phyloP scores from a whole-genome alignment of 2,113 vertebrate genomes.

The Notarius quadriscutis region DNA sequence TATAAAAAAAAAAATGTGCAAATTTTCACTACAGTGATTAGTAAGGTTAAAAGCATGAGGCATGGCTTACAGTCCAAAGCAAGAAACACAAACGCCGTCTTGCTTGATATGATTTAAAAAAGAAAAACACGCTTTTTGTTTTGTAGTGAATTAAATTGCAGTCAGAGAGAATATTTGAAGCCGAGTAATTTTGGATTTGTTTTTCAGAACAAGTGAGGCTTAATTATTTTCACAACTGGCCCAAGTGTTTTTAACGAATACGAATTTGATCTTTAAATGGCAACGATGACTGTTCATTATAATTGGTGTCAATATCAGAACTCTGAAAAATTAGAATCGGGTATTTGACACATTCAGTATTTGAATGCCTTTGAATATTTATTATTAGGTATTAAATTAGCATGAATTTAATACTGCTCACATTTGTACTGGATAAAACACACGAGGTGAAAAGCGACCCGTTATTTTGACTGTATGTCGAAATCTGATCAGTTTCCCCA shows the following conservation, averaged over 20 bases:
- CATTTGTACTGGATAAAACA: neutral
- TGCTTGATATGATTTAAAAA: slow-evolving; percentile 51
- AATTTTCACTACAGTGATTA: slow-evolving; percentile 94
- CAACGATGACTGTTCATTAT: neutral
- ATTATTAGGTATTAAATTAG: neutral
- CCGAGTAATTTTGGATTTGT: neutral
- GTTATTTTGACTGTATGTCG: neutral
- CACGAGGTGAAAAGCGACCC: neutral
- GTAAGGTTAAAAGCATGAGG: slow-evolving; percentile 78
- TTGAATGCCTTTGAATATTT: neutral
- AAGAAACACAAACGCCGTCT: slow-evolving; percentile 38
- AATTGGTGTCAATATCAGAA: neutral
- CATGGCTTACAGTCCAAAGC: slow-evolving; percentile 72
- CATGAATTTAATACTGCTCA: neutral
- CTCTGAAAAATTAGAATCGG: neutral
- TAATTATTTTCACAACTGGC: neutral
- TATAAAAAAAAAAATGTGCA: slow-evolving; percentile 77
- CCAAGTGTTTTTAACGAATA: neutral
- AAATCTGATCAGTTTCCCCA: neutral
- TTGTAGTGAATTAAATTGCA: neutral
- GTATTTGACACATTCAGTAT: neutral
- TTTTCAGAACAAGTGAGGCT: neutral
- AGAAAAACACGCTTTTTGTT: too few relatives aligned
- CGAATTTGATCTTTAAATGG: neutral
- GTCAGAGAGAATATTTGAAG: neutral